Base-by-base conservation (phyloP, 2,797 vertebrate species). In the Premnoplex brunnescens region DNA sequence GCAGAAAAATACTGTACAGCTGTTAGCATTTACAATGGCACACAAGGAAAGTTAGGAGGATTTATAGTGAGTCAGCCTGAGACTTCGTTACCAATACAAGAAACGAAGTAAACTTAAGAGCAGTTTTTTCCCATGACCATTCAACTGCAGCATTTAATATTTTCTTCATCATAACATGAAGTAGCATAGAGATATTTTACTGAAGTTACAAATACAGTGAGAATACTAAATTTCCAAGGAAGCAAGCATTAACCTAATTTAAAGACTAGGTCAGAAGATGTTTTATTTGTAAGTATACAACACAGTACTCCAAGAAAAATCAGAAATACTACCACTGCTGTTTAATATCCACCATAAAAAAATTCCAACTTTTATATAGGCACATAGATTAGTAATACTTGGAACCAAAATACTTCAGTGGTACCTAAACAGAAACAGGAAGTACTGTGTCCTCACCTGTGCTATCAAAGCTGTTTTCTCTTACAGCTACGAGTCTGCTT, bases 391-490 rank as follows among this genome's bases (percentile, higher is more conserved):
- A 86, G 39, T 43, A 86, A 60, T 28, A 91, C 6, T 59, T 71
- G 19, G 44, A 76, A 82, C 2, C 52, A 83, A 64, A 85, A 75
- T 58, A 20, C 20, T 88, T 76, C 28, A 71, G 60, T 59, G 16
- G 17, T 63, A 67, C 28, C 32, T 52, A 59, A 81, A 43, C 0
- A 80, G 59, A 56, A 91, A 8, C 9, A 72, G 16, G 13, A 68
- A 91, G 18, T 30, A 51, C 14, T 56, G 41, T 32, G 41, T 71
- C 30, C 95, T 96, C 93, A 98, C 98, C 98, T 97, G 97, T 71
- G 60, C 96, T 98, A 68, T 98, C 98, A 77, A 97, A 92, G 86
- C 97, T 98, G 95, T 93, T 92, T 27, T 97, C 96, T 79, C 88
- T 96, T 51, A 96, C 75, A 92, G 92, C n/a, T 34, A 95, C 43